Conservation (phyloP, 2,113 vertebrate genomes). For the Balaeniceps rex region DNA sequence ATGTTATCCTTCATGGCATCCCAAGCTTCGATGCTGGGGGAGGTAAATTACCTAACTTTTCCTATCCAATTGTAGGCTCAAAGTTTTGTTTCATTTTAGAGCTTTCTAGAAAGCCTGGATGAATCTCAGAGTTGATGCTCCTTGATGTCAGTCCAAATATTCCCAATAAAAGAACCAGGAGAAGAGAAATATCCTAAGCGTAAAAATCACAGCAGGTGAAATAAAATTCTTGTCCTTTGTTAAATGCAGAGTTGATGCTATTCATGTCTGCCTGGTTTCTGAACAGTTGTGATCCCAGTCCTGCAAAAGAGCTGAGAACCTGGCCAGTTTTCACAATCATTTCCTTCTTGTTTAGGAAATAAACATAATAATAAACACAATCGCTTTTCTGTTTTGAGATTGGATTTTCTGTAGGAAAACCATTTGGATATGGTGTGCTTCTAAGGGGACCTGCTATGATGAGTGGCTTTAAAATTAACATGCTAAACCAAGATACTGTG, state of each 20-base stretch:
- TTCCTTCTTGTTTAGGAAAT: not conserved
- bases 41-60: constrained; percentile 70
- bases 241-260: not conserved
- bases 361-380: not conserved
- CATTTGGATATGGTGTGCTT: not conserved
- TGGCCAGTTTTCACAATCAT: not conserved
- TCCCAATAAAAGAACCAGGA: not conserved
- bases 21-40: constrained; percentile 86
- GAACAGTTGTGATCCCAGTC: not conserved
- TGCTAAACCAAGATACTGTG: not conserved
- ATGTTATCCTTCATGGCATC: constrained; percentile 85
- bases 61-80: not conserved
- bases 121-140: not conserved
- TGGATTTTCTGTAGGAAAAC: not conserved
- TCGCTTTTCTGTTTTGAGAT: not conserved
- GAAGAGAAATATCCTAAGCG: not conserved
- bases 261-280: not conserved
- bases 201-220: not conserved
- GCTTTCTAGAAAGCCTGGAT: not conserved
- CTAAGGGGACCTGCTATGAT: not conserved
- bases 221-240: not conserved
- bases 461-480: not conserved
- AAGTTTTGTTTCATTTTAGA: not conserved
- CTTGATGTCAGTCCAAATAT: not conserved
- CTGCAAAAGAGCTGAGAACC: not conserved